Percentiles rank a stretch among this genome's conserved stretches.
These are phyloP conservation scores for Augiades crinisus DNA, from an alignment of 2,888 invertebrate species.

Conservation along the genomic window DNA sequence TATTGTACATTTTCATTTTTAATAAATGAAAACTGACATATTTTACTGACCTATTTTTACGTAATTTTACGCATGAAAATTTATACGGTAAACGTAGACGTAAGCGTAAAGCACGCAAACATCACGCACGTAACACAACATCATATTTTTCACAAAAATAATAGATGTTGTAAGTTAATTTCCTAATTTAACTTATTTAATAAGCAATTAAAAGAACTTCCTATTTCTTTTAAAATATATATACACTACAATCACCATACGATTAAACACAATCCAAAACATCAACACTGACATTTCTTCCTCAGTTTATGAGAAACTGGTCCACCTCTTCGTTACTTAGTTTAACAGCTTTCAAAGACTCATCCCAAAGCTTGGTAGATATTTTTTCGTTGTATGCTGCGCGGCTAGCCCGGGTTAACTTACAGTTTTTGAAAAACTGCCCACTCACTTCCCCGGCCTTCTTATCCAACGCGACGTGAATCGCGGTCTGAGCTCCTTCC, in stretches of 20 bases:
- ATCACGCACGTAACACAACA: too few species aligned
- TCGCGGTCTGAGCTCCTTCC: constrained; percentile 91
- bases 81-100: too few species aligned
- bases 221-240: not conserved
- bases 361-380: constrained; percentile 89
- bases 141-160: too few species aligned
- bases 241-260: not conserved
- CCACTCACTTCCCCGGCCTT: constrained; percentile 85
- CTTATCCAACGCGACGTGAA: constrained; percentile 87
- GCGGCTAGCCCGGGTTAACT: constrained; percentile 79
- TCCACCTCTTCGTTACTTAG: constrained; percentile 84
- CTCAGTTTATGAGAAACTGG: constrained; percentile 58
- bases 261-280: not conserved
- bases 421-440: constrained; percentile 90
- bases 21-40: too few species aligned
- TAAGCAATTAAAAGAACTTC: too few species aligned
- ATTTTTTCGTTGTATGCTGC: constrained; percentile 83
- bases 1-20: too few species aligned
- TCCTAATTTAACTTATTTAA: too few species aligned
- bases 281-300: not conserved
- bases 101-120: too few species aligned
- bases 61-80: too few species aligned
- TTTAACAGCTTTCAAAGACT: constrained; percentile 85
- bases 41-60: too few species aligned
- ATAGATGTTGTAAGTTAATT: too few species aligned